Base-by-base conservation (phyloP, 64 coral and sea anemone genomes). In the Montipora capricornis region DNA sequence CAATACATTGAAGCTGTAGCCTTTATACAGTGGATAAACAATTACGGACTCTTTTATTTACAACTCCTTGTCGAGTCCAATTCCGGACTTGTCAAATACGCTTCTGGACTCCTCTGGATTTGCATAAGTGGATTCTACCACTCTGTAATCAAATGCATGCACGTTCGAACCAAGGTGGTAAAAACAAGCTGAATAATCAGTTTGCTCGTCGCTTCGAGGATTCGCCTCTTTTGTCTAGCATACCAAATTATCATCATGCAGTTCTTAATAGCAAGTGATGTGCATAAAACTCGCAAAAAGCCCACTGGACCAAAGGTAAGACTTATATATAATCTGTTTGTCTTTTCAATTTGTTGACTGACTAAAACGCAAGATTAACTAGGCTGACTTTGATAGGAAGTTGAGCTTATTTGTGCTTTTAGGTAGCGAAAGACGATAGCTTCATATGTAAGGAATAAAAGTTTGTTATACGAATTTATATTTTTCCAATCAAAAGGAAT, bases 81-180 rank as follows among this genome's bases (percentile, higher is more conserved):
- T 86, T 86, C 82, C 82, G 62, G 82, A 71, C 64, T 86, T 59
- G 66, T 86, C 68, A 86, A 86, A 86, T 71, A 66, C 82, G 17
- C 67, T 70, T 84, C 68, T 71, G 5, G 46, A 68, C 22, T 45
- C 70, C 45, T 11, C 46, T 68, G n/a, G 15, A 86, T 86, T 86
- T 86, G 62, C 82, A 86, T 86, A 86, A 52, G 37, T 37, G 37
- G 1, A 37, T 73, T 49, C 19, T 50, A 16, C 66, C 64, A 86
- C 82, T 71, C 7, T 71, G 46, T 5, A 71, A 71, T 86, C 82
- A 86, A 73, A 49, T 19, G 46, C 44, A 49, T 19, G 46, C 44
- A 73, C 49, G 17, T 45, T 71, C 49, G 66, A 49, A 68, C 29
- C 53, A 47, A 68, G 61, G 81, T 67, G 59, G 29, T 13, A 10